Evolutionary conservation across 2,888 invertebrate genomes (phyloP).

Genomic region (Torymus auratus): DNA sequence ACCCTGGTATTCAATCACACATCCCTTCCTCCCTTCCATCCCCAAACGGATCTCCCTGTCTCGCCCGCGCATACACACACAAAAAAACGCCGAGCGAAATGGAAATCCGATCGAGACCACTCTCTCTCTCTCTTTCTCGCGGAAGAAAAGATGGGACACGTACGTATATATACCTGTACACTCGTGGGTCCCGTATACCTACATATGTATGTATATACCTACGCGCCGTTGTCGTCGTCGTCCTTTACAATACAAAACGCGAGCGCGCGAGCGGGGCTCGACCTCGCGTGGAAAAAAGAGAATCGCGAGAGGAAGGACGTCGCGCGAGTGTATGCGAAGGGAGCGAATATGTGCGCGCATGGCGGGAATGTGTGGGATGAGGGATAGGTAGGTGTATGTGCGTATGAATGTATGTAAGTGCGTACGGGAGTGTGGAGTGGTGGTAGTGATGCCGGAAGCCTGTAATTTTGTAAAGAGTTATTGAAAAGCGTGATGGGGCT

Average conservation of each 20-base stretch:
- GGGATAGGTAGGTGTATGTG: too few relatives aligned
- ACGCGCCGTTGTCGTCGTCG: not conserved
- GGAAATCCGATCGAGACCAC: slow-evolving; percentile 49
- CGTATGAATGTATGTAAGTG: too few relatives aligned
- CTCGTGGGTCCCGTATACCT: slow-evolving; percentile 41
- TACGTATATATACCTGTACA: slow-evolving; percentile 15
- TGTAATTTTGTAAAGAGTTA: not conserved
- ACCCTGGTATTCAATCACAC: not conserved
- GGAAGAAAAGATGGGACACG: slow-evolving; percentile 20
- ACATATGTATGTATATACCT: slow-evolving; percentile 2
- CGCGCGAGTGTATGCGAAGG: too few relatives aligned
- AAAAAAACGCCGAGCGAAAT: slow-evolving; percentile 42
- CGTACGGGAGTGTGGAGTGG: not conserved
- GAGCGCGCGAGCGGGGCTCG: slow-evolving; percentile 19
- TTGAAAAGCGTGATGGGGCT: not conserved
- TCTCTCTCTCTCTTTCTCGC: slow-evolving; percentile 9
- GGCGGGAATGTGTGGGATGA: too few relatives aligned
- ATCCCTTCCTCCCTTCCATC: not conserved
- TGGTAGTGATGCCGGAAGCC: not conserved
- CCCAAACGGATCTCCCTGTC: slow-evolving; percentile 1
- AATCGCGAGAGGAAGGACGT: not conserved
- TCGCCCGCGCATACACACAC: not conserved
- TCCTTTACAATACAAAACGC: slow-evolving; percentile 43
- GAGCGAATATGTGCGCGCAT: too few relatives aligned
- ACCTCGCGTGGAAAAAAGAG: not conserved